Conservation (phyloP, 1,140 invertebrate species). For the Tenebrio molitor region DNA sequence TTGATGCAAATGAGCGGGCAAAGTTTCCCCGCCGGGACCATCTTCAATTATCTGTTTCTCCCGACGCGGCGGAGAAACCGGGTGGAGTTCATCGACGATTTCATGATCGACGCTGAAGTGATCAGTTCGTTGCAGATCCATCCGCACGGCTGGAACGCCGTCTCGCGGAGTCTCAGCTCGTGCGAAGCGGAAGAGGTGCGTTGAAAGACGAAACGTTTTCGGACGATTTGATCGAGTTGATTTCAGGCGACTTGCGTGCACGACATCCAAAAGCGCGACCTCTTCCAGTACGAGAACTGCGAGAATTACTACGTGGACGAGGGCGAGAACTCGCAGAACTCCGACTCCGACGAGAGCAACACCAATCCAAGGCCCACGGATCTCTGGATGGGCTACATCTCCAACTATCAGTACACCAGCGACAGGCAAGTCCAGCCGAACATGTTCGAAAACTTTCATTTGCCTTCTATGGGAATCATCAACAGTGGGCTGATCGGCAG, state of each 20-base stretch:
- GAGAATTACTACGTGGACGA: slow-evolving; percentile 56
- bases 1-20: slow-evolving; percentile 89
- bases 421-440: slow-evolving; percentile 30
- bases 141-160: slow-evolving; percentile 90
- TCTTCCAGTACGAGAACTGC: slow-evolving; percentile 60
- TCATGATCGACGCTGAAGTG: slow-evolving; percentile 92
- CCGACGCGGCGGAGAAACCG: slow-evolving; percentile 81
- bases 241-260: slow-evolving; percentile 92
- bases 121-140: slow-evolving; percentile 93
- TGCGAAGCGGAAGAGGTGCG: slow-evolving; percentile 88
- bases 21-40: slow-evolving; percentile 82
- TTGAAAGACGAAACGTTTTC: neutral
- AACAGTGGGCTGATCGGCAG: slow-evolving; percentile 59
- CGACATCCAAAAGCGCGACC: slow-evolving; percentile 83
- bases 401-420: slow-evolving; percentile 56
- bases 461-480: slow-evolving; percentile 56
- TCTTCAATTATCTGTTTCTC: slow-evolving; percentile 86
- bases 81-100: slow-evolving; percentile 92
- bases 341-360: slow-evolving; percentile 15
- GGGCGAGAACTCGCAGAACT: slow-evolving; percentile 48
- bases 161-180: slow-evolving; percentile 88
- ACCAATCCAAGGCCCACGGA: slow-evolving; percentile 56
- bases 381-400: slow-evolving; percentile 63
- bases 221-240: slow-evolving; percentile 46
- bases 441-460: slow-evolving; percentile 43